Percentiles rank a stretch among this genome's conserved stretches.
These are phyloP conservation scores for Palaemon carinicauda DNA, from an alignment of 1,140 invertebrate genomes.

Conservation along the genomic window DNA sequence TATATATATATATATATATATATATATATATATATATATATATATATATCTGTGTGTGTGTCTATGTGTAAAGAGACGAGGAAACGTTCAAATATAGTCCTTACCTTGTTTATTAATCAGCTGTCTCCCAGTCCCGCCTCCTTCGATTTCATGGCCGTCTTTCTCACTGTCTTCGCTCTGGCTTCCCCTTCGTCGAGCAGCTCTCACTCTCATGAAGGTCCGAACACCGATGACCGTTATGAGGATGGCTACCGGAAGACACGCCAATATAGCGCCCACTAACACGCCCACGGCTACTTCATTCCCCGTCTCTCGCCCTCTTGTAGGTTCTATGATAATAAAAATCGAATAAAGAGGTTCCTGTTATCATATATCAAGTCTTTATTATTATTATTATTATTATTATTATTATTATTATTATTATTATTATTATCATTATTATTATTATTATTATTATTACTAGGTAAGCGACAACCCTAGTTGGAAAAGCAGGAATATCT, in stretches of 20 bases:
- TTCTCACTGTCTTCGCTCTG: conserved; percentile 22
- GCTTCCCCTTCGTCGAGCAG: conserved; percentile 4
- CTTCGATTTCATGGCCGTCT: neutral
- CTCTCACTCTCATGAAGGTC: conserved; percentile 26
- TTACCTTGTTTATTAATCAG: conserved; percentile 26
- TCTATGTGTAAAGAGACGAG: no score
- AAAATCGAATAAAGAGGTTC: no score
- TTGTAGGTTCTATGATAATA: conserved; percentile 29
- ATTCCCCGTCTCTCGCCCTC: conserved; percentile 23
- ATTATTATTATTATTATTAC: no score
- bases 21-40: no score
- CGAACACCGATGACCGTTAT: conserved; percentile 38
- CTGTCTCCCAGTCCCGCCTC: neutral
- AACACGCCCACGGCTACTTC: conserved; percentile 42
- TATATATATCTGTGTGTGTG: no score
- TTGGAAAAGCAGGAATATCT: no score
- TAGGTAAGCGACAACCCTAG: no score
- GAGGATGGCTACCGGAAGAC: conserved; percentile 34
- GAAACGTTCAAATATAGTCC: neutral
- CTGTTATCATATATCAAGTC: no score
- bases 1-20: no score
- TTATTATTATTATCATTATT: no score
- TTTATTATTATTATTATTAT: no score
- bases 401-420: no score
- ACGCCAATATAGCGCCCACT: conserved; percentile 39